Base-by-base conservation (phyloP, 2,113 vertebrate species). In the Ivindomyrus marchei region DNA sequence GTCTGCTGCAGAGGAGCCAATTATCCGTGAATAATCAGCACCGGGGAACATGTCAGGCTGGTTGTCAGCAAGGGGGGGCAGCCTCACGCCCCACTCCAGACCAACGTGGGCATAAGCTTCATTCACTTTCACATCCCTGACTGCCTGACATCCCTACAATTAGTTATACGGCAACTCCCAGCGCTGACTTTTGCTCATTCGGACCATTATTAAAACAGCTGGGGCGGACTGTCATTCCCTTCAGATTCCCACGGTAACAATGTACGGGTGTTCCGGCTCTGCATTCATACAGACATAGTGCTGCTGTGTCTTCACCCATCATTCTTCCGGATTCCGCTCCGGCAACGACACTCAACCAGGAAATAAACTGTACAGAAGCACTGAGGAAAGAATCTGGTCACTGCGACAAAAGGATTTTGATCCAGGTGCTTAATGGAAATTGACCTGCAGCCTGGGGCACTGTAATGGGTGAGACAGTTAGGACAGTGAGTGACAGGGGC, bases 21-120 rank as follows among this genome's bases (percentile, higher is more conserved):
- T 92, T 91, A 93, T 86, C 91, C 56, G 62, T 86, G 92, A 80
- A 93, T 92, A 92, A 92, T 92, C 89, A 91, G 56, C 52, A 83
- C 52, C 52, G 50, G 53, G 90, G 66, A 85, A 77, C 50, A 31
- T 90, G 91, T 92, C 84, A 74, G 83, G 46, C 53, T 42, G 46
- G 50, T 53, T 52, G 91, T 52, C 87, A 88, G 58, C 50, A 87
- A 31, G 31, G 53, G 47, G 36, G 83, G 74, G 90, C 90, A 46
- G 87, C 62, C 62, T 70, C 62, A 70, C 10, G 11, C 42, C 62
- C 19, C 36, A 74, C 66, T 47, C 87, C 77, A n/a, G 31, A 58
- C 80, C 15, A 53, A 36, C 42, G 52, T 58, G 49, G 21, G 49
- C 45, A 47, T 77, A 36, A 46, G 47, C 58, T 88, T 13, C 21